phyloP scores from a whole-genome alignment of 2,797 vertebrate genomes.

The Coregonus sp. region DNA sequence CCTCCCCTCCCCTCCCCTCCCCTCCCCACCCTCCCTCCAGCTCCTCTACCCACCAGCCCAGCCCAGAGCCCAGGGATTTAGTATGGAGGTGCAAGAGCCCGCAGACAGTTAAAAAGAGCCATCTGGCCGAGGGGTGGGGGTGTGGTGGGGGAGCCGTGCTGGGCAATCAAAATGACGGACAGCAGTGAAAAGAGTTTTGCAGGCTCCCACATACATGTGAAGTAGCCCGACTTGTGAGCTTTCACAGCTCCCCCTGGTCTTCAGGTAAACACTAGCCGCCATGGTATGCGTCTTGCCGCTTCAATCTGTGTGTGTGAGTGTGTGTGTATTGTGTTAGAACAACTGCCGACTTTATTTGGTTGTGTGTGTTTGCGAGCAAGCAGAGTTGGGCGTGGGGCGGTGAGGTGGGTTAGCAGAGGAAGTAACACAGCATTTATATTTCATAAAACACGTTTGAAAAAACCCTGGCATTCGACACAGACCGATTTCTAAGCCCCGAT shows the following conservation, averaged over 20 bases:
- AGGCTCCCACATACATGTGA: conserved; percentile 97
- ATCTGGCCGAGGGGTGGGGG: conserved; percentile 83
- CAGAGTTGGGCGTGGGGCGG: conserved; percentile 55
- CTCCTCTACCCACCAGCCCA: conserved; percentile 6
- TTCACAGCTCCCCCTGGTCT: conserved; percentile 88
- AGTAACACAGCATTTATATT: conserved; percentile 70
- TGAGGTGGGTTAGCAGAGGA: conserved; percentile 70
- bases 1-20: conserved; percentile 48
- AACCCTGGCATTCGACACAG: conserved; percentile 66
- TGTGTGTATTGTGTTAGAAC: conserved; percentile 38
- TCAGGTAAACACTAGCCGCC: conserved; percentile 77
- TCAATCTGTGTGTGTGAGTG: conserved; percentile 60
- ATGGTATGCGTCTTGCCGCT: conserved; percentile 59
- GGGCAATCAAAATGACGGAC: conserved; percentile 96
- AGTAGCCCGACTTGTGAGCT: conserved; percentile 89
- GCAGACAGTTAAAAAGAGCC: conserved; percentile 90
- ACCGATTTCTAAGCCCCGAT: conserved; percentile 61
- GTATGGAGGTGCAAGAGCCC: conserved; percentile 93
- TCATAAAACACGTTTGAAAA: conserved; percentile 59
- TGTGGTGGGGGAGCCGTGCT: conserved; percentile 80
- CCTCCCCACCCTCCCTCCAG: background rate
- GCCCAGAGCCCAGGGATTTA: conserved; percentile 80
- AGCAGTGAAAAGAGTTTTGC: conserved; percentile 95
- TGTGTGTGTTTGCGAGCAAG: conserved; percentile 45
- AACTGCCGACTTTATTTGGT: background rate